These are phyloP conservation scores for Alligator sinensis DNA, from an alignment of 2,113 vertebrate species.

Conservation along the genomic window DNA sequence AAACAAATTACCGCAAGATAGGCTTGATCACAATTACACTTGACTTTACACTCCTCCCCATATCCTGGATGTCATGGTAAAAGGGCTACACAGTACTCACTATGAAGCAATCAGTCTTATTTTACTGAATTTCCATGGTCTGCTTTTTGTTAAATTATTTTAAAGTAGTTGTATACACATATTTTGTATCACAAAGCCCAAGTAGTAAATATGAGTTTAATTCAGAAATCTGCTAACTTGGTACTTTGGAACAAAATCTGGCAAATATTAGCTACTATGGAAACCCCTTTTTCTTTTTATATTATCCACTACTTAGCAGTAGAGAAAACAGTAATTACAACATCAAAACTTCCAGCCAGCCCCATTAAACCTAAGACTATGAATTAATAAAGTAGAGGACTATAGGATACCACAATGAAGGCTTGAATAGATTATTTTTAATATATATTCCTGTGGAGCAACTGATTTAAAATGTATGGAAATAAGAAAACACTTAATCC, in stretches of 20 bases:
- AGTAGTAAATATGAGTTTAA: slow-evolving; percentile 59
- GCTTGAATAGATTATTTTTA: slow-evolving; percentile 39
- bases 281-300: slow-evolving; percentile 33
- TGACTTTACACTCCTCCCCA: not conserved
- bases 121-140: slow-evolving; percentile 63
- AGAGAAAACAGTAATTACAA: slow-evolving; percentile 62
- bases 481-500: not conserved
- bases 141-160: slow-evolving; percentile 3
- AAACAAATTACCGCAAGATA: not conserved
- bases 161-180: not conserved
- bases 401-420: not conserved
- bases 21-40: not conserved
- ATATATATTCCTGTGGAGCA: not conserved
- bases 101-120: slow-evolving; percentile 60
- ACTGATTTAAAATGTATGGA: slow-evolving; percentile 42
- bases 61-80: no score
- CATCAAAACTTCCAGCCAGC: slow-evolving; percentile 52
- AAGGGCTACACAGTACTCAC: slow-evolving; percentile 57
- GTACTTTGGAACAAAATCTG: slow-evolving; percentile 56
- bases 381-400: slow-evolving; percentile 53
- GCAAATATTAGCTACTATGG: slow-evolving; percentile 53
- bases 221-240: slow-evolving; percentile 41
- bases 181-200: slow-evolving; percentile 28
- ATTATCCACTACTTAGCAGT: slow-evolving; percentile 3
- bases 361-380: slow-evolving; percentile 47